These are phyloP conservation scores for Tragopan temminckii DNA, from an alignment of 2,797 vertebrate species.

Conservation along the genomic window DNA sequence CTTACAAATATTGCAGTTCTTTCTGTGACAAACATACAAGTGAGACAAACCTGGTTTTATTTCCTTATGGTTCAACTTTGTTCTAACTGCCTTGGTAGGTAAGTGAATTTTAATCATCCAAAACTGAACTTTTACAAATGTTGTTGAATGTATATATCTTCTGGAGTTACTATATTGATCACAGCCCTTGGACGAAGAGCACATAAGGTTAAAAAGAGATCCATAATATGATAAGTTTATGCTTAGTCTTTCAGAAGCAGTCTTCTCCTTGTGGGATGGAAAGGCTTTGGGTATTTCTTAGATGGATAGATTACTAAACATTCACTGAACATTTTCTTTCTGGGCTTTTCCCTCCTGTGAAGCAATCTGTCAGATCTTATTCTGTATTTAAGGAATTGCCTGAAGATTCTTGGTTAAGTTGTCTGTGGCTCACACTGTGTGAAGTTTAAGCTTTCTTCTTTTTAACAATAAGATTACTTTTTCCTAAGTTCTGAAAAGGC, in stretches of 20 bases:
- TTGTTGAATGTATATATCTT: not conserved
- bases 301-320: constrained; percentile 46
- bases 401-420: constrained; percentile 59
- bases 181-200: constrained; percentile 8
- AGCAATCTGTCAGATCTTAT: constrained; percentile 67
- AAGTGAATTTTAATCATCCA: constrained; percentile 28
- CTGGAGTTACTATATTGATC: constrained; percentile 1
- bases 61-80: constrained; percentile 18
- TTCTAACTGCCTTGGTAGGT: constrained; percentile 29
- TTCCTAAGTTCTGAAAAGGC: constrained; percentile 40
- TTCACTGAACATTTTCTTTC: constrained; percentile 63
- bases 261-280: constrained; percentile 17
- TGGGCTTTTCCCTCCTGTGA: constrained; percentile 32
- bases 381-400: constrained; percentile 65
- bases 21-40: constrained; percentile 14
- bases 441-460: constrained; percentile 50
- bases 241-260: not conserved
- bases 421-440: constrained; percentile 23
- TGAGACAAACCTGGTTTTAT: not conserved
- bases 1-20: not conserved
- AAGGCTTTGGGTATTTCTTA: constrained; percentile 36
- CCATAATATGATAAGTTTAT: not conserved
- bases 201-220: not conserved
- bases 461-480: constrained; percentile 42
- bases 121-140: constrained; percentile 36